A percentile compares a stretch with the other conserved stretches of the same genome.
These are phyloP conservation scores for Solen grandis DNA, from an alignment of 1,140 invertebrate genomes.

Conservation along the genomic window DNA sequence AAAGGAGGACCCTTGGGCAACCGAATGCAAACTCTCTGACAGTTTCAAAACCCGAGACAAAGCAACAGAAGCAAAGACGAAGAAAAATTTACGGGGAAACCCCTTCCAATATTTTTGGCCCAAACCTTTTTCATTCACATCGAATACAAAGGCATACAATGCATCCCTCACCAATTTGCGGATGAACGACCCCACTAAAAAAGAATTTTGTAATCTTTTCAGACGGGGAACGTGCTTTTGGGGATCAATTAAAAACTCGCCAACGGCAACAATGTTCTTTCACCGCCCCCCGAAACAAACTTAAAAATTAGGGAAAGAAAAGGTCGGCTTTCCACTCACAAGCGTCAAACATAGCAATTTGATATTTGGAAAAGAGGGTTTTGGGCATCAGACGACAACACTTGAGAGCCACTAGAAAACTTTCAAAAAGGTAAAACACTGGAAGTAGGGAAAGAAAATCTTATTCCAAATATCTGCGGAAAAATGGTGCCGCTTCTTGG, in stretches of 20 bases:
- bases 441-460: too few species aligned
- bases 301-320: conserved; percentile 20
- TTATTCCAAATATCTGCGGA: too few species aligned
- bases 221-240: conserved; percentile 2
- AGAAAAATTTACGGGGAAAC: neutral
- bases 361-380: conserved; percentile 6
- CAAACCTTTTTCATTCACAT: neutral
- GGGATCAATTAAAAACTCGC: neutral
- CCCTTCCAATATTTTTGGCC: neutral
- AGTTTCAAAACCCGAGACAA: too few species aligned
- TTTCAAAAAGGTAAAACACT: too few species aligned
- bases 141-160: neutral
- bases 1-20: neutral
- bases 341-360: neutral
- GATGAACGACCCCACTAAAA: neutral
- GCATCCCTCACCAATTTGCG: neutral
- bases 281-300: neutral
- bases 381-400: neutral
- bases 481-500: too few species aligned
- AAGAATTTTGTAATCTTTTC: neutral
- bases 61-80: too few species aligned
- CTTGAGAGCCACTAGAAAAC: neutral
- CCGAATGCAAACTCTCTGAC: too few species aligned
- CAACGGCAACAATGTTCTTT: neutral
- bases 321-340: too few species aligned